phyloP scores from a whole-genome alignment of 2,797 vertebrate genomes.

The Stomatorhinus walkeri region DNA sequence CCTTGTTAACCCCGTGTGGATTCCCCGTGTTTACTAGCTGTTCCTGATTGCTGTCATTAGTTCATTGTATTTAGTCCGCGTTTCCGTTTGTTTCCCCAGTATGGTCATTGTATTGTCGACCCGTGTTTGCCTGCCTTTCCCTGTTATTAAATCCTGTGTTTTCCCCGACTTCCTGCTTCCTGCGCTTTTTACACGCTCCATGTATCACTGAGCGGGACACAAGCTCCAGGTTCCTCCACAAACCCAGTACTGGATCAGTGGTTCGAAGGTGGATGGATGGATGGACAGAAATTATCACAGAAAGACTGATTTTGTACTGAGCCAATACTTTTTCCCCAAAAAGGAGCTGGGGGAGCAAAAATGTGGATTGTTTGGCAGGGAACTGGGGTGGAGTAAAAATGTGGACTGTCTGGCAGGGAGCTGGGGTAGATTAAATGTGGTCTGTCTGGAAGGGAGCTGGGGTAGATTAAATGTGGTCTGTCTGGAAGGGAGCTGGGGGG shows the following conservation, averaged over 20 bases:
- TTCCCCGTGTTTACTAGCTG: no score
- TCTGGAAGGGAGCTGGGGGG: not conserved
- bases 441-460: not conserved
- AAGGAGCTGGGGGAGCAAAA: not conserved
- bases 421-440: not conserved
- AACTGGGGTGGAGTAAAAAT: not conserved
- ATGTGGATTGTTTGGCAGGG: no score
- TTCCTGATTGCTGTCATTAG: no score
- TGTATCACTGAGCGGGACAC: no score
- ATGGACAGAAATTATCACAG: not conserved
- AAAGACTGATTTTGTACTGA: not conserved
- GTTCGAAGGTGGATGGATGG: not conserved
- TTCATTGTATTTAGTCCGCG: no score
- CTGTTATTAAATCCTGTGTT: no score
- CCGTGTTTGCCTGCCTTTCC: no score
- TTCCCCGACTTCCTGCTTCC: no score
- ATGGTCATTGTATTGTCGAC: no score
- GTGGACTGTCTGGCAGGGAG: not conserved
- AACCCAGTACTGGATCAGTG: not conserved
- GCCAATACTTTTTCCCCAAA: not conserved
- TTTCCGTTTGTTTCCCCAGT: no score
- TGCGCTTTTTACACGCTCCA: no score
- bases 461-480: not conserved
- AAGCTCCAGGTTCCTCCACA: not conserved
- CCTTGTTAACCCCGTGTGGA: no score